Evolutionary conservation across 2,888 invertebrate species (phyloP), one percentile per base, ranked within the genome.

Genomic region (Taphrorychus bicolor): DNA sequence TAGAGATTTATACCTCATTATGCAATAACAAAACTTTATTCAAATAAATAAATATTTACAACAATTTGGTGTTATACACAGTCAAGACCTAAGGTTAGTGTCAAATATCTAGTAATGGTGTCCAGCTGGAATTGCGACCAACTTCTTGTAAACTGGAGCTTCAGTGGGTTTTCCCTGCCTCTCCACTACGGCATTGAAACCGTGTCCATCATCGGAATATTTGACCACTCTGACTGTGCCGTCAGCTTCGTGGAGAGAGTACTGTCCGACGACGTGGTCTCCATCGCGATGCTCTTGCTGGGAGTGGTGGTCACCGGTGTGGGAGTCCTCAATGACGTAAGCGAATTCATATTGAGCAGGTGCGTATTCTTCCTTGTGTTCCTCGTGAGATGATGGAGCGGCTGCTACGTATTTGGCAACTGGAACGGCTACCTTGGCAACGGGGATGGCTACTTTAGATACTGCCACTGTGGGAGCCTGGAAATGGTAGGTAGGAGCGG

Each of bases 271-370:
- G 9, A 87, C 86, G 69, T 81, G 78, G 72, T 86, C 85, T 0
- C 87, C 87, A 62, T 86, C 85, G 56, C 87, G 81, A n/a, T 81
- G 76, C 75, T 87, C 87, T 22, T 83, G 80, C 66, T 87, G 87
- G 22, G 83, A 83, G 72, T 87, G 87, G 70, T 84, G 83, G 73
- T 87, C 87, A 14, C 86, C 86, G 0, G 86, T 86, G 70, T 84
- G 84, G 65, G 83, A 73, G 51, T 64, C 69, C 49, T 64, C 59
- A 14, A 64, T 23, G 7, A 18, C 58, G 23, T 68, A 68, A 18
- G 85, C 84, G 75, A 85, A 86, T 75, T 85, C 85, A 75, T 87
- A 86, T 80, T 85, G 85, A 19, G 87, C 86, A 71, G 85, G 85
- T 0, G 83, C 76, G 49, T 70, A 69, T 66, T 71, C 66, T 45